These are phyloP conservation scores for Mechanitis messenoides DNA, from an alignment of 2,888 invertebrate genomes.

Conservation along the genomic window DNA sequence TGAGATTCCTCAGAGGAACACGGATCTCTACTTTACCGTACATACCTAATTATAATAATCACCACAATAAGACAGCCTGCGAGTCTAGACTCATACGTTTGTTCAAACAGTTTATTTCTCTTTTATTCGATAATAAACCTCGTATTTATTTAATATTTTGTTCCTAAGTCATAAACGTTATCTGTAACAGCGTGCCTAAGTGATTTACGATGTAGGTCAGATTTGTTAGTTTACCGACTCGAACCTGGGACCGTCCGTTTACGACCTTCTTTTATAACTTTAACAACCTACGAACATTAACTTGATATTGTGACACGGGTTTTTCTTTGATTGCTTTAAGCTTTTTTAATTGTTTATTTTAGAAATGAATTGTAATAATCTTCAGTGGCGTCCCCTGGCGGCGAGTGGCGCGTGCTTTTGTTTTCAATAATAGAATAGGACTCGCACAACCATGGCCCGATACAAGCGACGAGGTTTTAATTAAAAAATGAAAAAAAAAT, in stretches of 20 bases:
- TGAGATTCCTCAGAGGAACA: conserved; percentile 42
- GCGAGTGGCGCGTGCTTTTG: neutral
- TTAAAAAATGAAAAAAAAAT: neutral
- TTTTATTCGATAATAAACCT: conserved; percentile 15
- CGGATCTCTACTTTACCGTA: conserved; percentile 29
- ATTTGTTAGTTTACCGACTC: conserved; percentile 72
- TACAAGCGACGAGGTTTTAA: neutral
- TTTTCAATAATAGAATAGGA: neutral
- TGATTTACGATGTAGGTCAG: conserved; percentile 74
- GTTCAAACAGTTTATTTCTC: neutral
- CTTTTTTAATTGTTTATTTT: conserved; percentile 4
- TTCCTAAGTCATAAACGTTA: conserved; percentile 64
- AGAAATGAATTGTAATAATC: conserved; percentile 4
- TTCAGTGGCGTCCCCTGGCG: too few relatives aligned
- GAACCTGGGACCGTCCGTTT: conserved; percentile 65
- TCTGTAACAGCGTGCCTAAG: conserved; percentile 72
- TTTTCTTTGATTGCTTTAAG: conserved; percentile 10
- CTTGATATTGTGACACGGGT: conserved; percentile 29
- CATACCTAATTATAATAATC: conserved; percentile 3
- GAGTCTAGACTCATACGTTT: neutral
- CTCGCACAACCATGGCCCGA: neutral
- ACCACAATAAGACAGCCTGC: neutral
- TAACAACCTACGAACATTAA: conserved; percentile 46
- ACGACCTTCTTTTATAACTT: conserved; percentile 63
- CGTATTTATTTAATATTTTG: conserved; percentile 48